These are phyloP conservation scores for Dryas iulia DNA, from an alignment of 1,140 invertebrate species.

Conservation along the genomic window DNA sequence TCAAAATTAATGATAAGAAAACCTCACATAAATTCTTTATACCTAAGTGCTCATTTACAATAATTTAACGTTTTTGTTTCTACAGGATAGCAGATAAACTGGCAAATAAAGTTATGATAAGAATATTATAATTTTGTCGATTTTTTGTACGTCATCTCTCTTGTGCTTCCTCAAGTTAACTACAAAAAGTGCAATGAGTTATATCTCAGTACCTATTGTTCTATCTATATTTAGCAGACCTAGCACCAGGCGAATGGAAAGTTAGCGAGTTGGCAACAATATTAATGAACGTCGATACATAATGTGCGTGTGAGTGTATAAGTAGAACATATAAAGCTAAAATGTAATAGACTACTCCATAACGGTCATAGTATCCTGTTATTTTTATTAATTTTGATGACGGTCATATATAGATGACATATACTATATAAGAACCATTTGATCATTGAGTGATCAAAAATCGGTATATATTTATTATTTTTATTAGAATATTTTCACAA, in stretches of 20 bases:
- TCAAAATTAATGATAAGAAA: conserved; percentile 61
- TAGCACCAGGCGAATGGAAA: conserved; percentile 74
- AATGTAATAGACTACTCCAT: background rate
- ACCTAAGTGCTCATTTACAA: background rate
- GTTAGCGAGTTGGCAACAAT: conserved; percentile 73
- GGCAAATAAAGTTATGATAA: background rate
- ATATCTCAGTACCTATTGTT: conserved; percentile 62
- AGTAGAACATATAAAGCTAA: background rate
- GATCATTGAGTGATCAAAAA: background rate
- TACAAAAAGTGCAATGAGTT: conserved; percentile 43
- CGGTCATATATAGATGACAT: no score
- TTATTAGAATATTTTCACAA: no score
- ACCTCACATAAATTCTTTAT: conserved; percentile 1
- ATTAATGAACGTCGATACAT: conserved; percentile 47
- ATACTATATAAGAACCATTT: background rate
- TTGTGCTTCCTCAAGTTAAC: background rate
- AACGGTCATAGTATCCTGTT: background rate
- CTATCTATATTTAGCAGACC: conserved; percentile 68
- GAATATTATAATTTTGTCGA: background rate
- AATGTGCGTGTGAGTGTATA: conserved; percentile 10
- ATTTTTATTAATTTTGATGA: background rate
- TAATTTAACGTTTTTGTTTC: background rate
- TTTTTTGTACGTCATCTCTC: background rate
- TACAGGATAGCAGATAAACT: background rate
- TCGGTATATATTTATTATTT: no score